phyloP scores from a whole-genome alignment of 1,140 invertebrate species.

The Amyelois transitella region DNA sequence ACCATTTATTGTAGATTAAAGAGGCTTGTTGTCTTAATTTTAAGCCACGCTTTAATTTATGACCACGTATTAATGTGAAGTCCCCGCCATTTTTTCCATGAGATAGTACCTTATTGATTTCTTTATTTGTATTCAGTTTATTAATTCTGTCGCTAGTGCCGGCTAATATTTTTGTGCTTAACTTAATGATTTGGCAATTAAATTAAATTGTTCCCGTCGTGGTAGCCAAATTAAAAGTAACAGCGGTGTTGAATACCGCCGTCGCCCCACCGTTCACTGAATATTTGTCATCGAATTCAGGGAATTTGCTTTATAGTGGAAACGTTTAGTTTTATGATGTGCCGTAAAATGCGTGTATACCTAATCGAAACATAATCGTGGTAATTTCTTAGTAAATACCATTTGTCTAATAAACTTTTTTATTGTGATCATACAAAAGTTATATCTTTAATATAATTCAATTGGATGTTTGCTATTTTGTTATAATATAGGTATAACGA shows the following conservation, averaged over 20 bases:
- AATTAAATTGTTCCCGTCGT: conserved; percentile 70
- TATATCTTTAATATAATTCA: too few relatives aligned
- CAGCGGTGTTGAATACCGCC: conserved; percentile 41
- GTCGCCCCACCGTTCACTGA: conserved; percentile 22
- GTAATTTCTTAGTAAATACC: too few relatives aligned
- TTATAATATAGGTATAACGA: too few relatives aligned
- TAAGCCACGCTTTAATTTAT: conserved; percentile 71
- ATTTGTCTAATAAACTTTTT: too few relatives aligned
- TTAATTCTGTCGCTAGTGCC: conserved; percentile 60
- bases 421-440: too few relatives aligned
- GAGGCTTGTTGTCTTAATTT: conserved; percentile 74
- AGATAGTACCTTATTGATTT: conserved; percentile 58
- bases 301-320: conserved; percentile 18
- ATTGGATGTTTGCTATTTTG: too few relatives aligned
- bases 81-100: conserved; percentile 59
- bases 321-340: not conserved
- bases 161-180: conserved; percentile 69
- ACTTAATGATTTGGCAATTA: conserved; percentile 74
- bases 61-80: conserved; percentile 61
- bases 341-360: too few relatives aligned
- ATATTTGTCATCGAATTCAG: conserved; percentile 40
- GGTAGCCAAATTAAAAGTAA: conserved; percentile 70
- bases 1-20: conserved; percentile 74
- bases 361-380: too few relatives aligned
- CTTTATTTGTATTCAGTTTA: conserved; percentile 58